Evolutionary conservation across 2,888 invertebrate species (phyloP).

Genomic region (Oasisia sp.): DNA sequence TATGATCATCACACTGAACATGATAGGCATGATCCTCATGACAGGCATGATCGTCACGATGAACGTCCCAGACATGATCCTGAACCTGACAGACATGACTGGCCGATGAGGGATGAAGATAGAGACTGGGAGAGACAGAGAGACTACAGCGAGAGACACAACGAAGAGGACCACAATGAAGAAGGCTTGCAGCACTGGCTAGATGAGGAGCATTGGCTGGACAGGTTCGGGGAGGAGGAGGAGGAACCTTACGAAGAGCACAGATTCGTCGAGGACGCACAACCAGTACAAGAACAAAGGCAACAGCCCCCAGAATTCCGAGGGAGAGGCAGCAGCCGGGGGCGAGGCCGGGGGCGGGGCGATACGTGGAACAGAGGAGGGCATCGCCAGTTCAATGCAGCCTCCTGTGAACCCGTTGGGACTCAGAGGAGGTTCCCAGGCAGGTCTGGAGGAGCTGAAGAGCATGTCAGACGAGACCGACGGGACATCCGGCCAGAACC

Average conservation of each 20-base stretch:
- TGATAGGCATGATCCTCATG: not conserved
- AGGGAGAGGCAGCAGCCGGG: constrained; percentile 1
- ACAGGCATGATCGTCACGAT: not conserved
- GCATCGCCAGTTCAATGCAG: not conserved
- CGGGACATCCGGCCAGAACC: constrained; percentile 18
- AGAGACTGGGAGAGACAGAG: constrained; percentile 22
- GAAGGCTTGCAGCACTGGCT: constrained; percentile 20
- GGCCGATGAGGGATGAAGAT: constrained; percentile 8
- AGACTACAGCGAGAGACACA: constrained; percentile 8
- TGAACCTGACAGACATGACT: constrained; percentile 17
- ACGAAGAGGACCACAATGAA: constrained; percentile 19
- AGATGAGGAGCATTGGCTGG: constrained; percentile 20
- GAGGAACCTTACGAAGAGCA: not conserved
- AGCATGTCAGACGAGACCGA: not conserved
- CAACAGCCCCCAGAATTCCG: not conserved
- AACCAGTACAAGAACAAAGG: constrained; percentile 20
- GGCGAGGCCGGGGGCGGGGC: not conserved
- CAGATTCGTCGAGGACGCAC: not conserved
- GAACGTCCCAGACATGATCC: not conserved
- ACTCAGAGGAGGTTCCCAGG: not conserved
- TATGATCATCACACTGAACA: constrained; percentile 17
- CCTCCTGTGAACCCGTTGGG: constrained; percentile 7
- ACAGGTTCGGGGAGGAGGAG: constrained; percentile 22
- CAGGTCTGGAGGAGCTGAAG: not conserved
- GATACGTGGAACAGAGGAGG: constrained; percentile 19